These are phyloP conservation scores for Chlorocebus sabaeus DNA, from an alignment of 2,113 vertebrate species.

Conservation along the genomic window DNA sequence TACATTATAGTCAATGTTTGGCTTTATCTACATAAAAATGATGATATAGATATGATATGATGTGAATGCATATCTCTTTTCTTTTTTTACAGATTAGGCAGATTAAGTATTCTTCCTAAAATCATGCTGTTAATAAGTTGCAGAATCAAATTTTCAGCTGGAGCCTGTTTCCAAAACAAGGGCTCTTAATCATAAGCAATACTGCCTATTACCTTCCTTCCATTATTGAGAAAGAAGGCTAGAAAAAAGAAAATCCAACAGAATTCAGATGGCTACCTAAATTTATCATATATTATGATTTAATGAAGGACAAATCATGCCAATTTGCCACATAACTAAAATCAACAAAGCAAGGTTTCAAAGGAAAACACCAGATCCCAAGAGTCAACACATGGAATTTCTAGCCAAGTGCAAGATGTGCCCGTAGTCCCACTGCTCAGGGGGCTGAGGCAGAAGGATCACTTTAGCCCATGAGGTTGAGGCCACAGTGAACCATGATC, in stretches of 20 bases:
- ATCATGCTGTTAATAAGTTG: neutral
- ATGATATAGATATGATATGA: neutral
- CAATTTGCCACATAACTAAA: neutral
- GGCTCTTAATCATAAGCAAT: neutral
- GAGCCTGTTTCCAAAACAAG: neutral
- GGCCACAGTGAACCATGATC: too few relatives aligned
- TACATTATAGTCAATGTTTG: neutral
- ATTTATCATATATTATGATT: neutral
- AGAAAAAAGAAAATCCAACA: neutral
- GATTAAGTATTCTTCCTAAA: neutral
- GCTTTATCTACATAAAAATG: neutral
- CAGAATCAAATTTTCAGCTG: neutral
- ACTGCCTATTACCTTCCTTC: neutral
- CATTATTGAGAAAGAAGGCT: neutral
- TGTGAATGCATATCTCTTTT: neutral
- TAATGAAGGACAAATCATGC: neutral
- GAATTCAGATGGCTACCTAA: neutral
- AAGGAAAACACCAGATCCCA: neutral
- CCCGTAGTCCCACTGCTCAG: too few relatives aligned
- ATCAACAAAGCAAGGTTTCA: neutral
- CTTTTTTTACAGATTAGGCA: neutral
- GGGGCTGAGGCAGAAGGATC: too few relatives aligned
- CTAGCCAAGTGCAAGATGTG: neutral
- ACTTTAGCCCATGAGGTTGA: too few relatives aligned
- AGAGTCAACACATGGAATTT: neutral